These are phyloP conservation scores for Anhinga anhinga DNA, from an alignment of 2,113 vertebrate genomes.

Conservation along the genomic window DNA sequence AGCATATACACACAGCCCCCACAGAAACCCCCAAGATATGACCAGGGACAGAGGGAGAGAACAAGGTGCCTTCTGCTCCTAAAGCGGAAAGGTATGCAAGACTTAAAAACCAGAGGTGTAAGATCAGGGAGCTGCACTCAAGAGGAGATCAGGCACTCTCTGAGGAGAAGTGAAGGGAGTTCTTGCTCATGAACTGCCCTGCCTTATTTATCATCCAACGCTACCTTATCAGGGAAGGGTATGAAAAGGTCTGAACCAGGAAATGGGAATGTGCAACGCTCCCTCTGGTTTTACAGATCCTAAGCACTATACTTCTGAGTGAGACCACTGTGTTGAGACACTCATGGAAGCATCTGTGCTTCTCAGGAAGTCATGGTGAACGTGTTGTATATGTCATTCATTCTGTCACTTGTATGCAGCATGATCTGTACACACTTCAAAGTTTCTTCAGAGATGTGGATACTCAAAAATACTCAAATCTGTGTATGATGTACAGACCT, in stretches of 20 bases:
- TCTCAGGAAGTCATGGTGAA: not conserved
- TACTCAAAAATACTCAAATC: not conserved
- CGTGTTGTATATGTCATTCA: accelerated
- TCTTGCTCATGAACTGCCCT: not conserved
- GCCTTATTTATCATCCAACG: not conserved
- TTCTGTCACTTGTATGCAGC: not conserved
- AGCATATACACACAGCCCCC: accelerated
- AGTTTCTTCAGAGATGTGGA: not conserved
- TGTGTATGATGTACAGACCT: not conserved
- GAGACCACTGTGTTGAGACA: not conserved
- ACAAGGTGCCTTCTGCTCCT: not conserved
- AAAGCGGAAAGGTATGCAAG: not conserved
- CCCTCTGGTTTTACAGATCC: accelerated
- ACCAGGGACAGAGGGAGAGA: not conserved
- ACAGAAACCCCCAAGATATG: not conserved
- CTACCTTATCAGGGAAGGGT: not conserved
- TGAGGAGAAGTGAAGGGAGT: not conserved
- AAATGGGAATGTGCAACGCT: not conserved
- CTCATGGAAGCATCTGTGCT: not conserved
- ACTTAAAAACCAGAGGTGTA: not conserved
- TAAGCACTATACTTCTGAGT: not conserved
- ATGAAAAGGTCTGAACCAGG: not conserved
- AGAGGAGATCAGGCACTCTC: not conserved
- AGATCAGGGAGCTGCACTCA: not conserved
- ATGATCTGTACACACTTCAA: not conserved